These are phyloP conservation scores for Pantherophis vulpinus DNA, from an alignment of 2,797 vertebrate genomes.

Conservation along the genomic window DNA sequence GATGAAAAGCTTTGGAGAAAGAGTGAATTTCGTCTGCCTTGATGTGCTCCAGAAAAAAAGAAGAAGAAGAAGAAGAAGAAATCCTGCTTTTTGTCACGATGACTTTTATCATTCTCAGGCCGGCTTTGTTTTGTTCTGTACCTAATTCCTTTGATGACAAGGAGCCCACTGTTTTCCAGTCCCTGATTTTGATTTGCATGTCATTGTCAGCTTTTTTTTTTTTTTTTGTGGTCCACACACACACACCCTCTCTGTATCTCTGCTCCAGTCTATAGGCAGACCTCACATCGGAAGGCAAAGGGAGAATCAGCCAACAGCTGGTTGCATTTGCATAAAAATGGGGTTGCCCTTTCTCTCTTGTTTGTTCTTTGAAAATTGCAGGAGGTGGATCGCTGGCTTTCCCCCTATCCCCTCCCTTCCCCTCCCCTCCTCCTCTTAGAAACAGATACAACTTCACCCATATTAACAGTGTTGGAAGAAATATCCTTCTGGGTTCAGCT, in stretches of 20 bases:
- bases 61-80: background rate
- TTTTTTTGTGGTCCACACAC: constrained; percentile 18
- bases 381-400: constrained; percentile 73
- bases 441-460: constrained; percentile 70
- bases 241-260: constrained; percentile 52
- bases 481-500: no score
- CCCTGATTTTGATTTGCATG: constrained; percentile 73
- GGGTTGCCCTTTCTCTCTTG: constrained; percentile 73
- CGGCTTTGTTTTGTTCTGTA: constrained; percentile 76
- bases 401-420: constrained; percentile 54
- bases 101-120: constrained; percentile 75
- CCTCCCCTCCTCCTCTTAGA: constrained; percentile 64
- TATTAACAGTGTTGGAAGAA: constrained; percentile 43
- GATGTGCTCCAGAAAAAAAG: constrained; percentile 47
- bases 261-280: constrained; percentile 76
- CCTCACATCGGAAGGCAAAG: constrained; percentile 68
- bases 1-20: constrained; percentile 66
- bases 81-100: constrained; percentile 38
- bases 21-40: constrained; percentile 64
- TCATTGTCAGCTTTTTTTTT: constrained; percentile 71
- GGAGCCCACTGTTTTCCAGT: constrained; percentile 70
- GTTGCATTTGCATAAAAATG: constrained; percentile 79
- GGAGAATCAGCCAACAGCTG: constrained; percentile 76
- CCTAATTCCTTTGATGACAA: constrained; percentile 79
- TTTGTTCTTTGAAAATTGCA: constrained; percentile 78